Conservation (phyloP, 2,888 invertebrate genomes). For the Chymomyza caudatula region DNA sequence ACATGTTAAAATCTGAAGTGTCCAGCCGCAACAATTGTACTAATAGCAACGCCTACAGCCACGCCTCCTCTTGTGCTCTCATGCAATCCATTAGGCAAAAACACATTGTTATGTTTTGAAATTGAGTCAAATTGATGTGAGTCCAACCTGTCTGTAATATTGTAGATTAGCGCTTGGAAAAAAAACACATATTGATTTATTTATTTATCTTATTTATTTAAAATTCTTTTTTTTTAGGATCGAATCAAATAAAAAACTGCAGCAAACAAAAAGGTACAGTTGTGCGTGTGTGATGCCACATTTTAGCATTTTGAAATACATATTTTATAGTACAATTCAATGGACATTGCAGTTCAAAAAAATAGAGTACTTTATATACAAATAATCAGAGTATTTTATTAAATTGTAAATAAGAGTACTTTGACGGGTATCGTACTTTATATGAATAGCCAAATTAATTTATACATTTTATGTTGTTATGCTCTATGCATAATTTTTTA, state of each 20-base stretch:
- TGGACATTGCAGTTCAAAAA: constrained; percentile 18
- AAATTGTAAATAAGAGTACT: constrained; percentile 46
- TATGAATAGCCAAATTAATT: constrained; percentile 65
- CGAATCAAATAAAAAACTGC: constrained; percentile 16
- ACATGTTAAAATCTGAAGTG: background rate
- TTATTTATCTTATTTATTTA: constrained; percentile 43
- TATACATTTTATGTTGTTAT: constrained; percentile 44
- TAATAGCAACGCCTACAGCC: too few species aligned
- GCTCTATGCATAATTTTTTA: constrained; percentile 12
- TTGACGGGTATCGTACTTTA: constrained; percentile 63
- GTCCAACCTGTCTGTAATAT: background rate
- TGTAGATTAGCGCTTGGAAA: background rate
- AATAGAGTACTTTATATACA: constrained; percentile 18
- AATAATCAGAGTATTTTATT: constrained; percentile 21
- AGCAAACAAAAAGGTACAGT: constrained; percentile 17
- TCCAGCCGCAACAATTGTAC: too few species aligned
- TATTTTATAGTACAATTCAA: constrained; percentile 33
- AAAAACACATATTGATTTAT: constrained; percentile 46
- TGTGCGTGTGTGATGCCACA: constrained; percentile 4
- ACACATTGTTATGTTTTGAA: background rate
- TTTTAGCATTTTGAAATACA: constrained; percentile 17
- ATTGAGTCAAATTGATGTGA: background rate
- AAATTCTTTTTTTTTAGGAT: background rate
- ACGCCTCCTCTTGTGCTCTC: background rate
- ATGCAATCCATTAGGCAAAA: background rate